Evolutionary conservation across 2,113 vertebrate species (phyloP).

Genomic region (Sapayoa aenigma): DNA sequence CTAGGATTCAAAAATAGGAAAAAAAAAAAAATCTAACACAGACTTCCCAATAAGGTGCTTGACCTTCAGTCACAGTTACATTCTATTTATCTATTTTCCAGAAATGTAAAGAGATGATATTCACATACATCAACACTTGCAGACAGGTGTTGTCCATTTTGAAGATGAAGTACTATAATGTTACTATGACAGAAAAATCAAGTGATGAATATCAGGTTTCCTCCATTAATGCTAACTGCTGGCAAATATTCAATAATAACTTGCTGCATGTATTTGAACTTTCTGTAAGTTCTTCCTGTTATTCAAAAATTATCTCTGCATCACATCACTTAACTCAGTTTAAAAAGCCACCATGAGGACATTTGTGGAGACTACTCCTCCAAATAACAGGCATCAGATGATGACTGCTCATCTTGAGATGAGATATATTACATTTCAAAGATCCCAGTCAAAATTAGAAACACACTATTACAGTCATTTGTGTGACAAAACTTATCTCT

Average conservation of each 20-base stretch:
- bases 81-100: background rate
- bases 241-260: background rate
- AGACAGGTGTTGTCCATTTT: background rate
- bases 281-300: background rate
- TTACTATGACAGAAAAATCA: background rate
- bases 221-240: background rate
- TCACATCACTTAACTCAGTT: background rate
- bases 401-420: background rate
- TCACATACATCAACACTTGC: background rate
- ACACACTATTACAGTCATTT: background rate
- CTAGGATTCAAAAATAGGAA: background rate
- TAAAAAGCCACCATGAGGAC: background rate
- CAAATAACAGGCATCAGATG: background rate
- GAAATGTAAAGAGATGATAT: background rate
- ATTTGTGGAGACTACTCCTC: background rate
- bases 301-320: background rate
- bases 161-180: background rate
- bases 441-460: background rate
- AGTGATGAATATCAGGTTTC: background rate
- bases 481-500: background rate
- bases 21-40: background rate
- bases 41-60: background rate
- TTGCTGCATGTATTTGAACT: background rate
- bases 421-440: background rate
- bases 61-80: background rate